These are phyloP conservation scores for Cerceris ruficornis DNA, from an alignment of 2,888 invertebrate species.

Conservation along the genomic window DNA sequence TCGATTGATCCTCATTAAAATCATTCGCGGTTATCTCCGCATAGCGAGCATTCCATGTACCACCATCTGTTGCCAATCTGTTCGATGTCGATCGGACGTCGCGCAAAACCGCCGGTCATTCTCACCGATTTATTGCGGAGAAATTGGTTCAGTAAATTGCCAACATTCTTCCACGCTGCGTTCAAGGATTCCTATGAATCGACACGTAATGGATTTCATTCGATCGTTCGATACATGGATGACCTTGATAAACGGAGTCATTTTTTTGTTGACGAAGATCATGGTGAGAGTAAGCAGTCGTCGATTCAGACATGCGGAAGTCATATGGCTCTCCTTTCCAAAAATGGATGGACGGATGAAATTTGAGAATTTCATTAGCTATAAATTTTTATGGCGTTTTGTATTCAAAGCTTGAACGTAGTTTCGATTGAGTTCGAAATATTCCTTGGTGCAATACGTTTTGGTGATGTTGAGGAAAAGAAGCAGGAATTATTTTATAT, in stretches of 20 bases:
- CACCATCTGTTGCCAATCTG: slow-evolving; percentile 76
- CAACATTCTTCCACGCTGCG: not conserved
- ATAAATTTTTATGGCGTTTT: too few relatives aligned
- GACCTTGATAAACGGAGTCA: not conserved
- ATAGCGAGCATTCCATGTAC: slow-evolving; percentile 72
- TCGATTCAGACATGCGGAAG: too few relatives aligned
- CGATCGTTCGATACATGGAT: not conserved
- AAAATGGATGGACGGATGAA: too few relatives aligned
- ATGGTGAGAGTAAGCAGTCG: too few relatives aligned
- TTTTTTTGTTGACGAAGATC: too few relatives aligned
- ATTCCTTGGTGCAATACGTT: too few relatives aligned
- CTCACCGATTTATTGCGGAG: slow-evolving; percentile 29
- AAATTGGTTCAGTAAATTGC: slow-evolving; percentile 15
- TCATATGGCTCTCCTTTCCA: too few relatives aligned
- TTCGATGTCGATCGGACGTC: slow-evolving; percentile 70
- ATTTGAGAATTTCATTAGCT: too few relatives aligned
- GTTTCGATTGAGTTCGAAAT: too few relatives aligned
- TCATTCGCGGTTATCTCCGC: slow-evolving; percentile 69
- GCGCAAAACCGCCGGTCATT: slow-evolving; percentile 36
- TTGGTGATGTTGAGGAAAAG: too few relatives aligned
- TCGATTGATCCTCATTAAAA: slow-evolving; percentile 76
- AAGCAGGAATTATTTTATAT: too few relatives aligned
- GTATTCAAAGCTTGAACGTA: too few relatives aligned
- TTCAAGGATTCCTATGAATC: not conserved
- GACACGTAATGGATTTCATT: not conserved